phyloP scores from a whole-genome alignment of 2,797 vertebrate genomes.

The Serranus cabrilla region DNA sequence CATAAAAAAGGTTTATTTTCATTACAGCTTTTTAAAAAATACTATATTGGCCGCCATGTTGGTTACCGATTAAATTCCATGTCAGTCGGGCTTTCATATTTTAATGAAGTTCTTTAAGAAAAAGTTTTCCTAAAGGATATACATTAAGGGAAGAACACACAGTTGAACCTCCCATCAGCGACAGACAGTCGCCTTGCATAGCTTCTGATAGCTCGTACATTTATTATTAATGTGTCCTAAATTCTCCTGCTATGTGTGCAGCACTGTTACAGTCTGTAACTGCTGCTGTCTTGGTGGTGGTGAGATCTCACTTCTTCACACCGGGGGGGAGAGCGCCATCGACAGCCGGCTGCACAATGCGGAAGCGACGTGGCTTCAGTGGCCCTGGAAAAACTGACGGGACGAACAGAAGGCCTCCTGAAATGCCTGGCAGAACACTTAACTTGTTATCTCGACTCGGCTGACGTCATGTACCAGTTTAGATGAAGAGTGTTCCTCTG shows the following conservation, averaged over 20 bases:
- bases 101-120: too few relatives aligned
- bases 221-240: neutral
- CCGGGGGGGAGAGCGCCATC: slow-evolving; percentile 20
- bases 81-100: too few relatives aligned
- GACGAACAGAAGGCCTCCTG: slow-evolving; percentile 43
- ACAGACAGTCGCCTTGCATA: neutral
- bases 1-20: too few relatives aligned
- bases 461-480: slow-evolving; percentile 36
- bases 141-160: too few relatives aligned
- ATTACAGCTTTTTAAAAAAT: too few relatives aligned
- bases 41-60: too few relatives aligned
- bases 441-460: slow-evolving; percentile 18
- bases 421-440: slow-evolving; percentile 40
- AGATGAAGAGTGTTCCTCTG: slow-evolving; percentile 1
- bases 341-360: slow-evolving; percentile 50
- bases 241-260: neutral
- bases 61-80: too few relatives aligned
- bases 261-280: neutral
- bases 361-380: slow-evolving; percentile 45
- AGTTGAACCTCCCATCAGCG: too few relatives aligned
- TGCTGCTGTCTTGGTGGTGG: slow-evolving; percentile 25
- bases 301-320: slow-evolving; percentile 47
- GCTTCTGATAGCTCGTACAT: neutral
- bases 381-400: slow-evolving; percentile 58
- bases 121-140: too few relatives aligned